A percentile compares a stretch with the other conserved stretches of the same genome.
phyloP scores from a whole-genome alignment of 1,140 invertebrate genomes.

The Procambarus virginalis region DNA sequence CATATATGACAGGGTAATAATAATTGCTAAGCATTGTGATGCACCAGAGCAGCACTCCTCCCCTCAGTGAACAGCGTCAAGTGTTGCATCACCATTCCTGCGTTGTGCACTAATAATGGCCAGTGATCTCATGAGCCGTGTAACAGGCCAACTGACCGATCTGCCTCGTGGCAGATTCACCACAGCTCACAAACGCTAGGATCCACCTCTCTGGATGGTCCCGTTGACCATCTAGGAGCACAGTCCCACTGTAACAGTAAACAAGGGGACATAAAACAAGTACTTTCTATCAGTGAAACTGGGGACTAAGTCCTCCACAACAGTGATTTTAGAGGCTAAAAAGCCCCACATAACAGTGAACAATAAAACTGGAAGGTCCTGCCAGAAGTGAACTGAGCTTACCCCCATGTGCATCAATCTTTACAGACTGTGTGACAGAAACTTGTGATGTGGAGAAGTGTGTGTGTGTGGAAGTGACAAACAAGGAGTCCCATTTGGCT shows the following conservation, averaged over 20 bases:
- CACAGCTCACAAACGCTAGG: slow-evolving; percentile 30
- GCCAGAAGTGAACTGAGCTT: slow-evolving; percentile 46
- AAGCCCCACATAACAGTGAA: slow-evolving; percentile 33
- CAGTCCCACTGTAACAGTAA: slow-evolving; percentile 14
- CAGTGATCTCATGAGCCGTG: slow-evolving; percentile 52
- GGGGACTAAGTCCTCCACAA: slow-evolving; percentile 37
- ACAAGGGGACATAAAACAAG: slow-evolving; percentile 31
- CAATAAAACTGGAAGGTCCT: slow-evolving; percentile 52
- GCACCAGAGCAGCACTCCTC: slow-evolving; percentile 48
- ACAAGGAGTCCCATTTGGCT: slow-evolving; percentile 20
- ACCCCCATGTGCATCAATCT: slow-evolving; percentile 23
- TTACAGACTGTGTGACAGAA: slow-evolving; percentile 25
- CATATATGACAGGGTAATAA: slow-evolving; percentile 63
- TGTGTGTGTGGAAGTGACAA: slow-evolving; percentile 17
- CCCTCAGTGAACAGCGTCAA: slow-evolving; percentile 27
- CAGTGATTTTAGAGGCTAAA: slow-evolving; percentile 36
- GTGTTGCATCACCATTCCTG: slow-evolving; percentile 40
- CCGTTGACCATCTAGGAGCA: slow-evolving; percentile 4
- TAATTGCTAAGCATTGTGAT: slow-evolving; percentile 65
- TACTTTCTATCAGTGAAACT: slow-evolving; percentile 36
- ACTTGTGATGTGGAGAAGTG: slow-evolving; percentile 29
- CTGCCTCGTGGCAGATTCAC: slow-evolving; percentile 5
- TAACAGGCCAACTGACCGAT: slow-evolving; percentile 24
- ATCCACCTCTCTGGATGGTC: slow-evolving; percentile 13
- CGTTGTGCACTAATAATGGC: slow-evolving; percentile 46